Base-by-base conservation (phyloP, 1,140 invertebrate species). In the Macrobrachium rosenbergii region DNA sequence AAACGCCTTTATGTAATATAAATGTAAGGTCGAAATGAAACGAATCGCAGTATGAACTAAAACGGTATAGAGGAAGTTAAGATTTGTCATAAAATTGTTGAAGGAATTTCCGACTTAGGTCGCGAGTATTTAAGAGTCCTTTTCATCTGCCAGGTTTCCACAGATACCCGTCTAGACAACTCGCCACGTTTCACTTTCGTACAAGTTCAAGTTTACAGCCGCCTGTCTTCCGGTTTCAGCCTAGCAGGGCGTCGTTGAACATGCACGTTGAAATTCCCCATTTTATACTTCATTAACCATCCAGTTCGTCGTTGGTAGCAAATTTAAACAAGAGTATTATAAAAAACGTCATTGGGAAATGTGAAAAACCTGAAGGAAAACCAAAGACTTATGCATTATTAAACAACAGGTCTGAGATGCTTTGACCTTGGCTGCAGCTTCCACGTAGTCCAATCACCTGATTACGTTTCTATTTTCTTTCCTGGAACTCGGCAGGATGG, bases 121-220 rank as follows among this genome's bases (percentile, higher is more conserved):
- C 11, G 67, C 12, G 67, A 0, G 11, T 28, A 23, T 16, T 5
- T 11, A 72, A 28, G 21, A 37, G 67, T 23, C 67, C 0, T 28
- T 28, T 28, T 67, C 64, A n/a, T 0, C 17, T 67, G 7, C 64
- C 64, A n/a, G 7, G 19, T 28, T 16, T 10, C 17, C 23, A 21
- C 64, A 28, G 64, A 67, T 67, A 72, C 67, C 67, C 67, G 67
- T 72, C 67, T 72, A 72, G 67, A 72, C 67, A 72, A 72, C 67
- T 72, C 37, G 67, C 67, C 67, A 72, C 67, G 67, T 72, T 72
- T 72, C 67, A 72, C 67, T 72, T 72, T 72, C 67, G 37, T 72
- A 72, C 67, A 72, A 72, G 67, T 72, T 72, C 67, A 72, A 72
- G 67, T 72, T 72, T 72, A 72, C 67, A 21, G 21, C 67, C 5